Conservation (phyloP, 2,888 invertebrate genomes). For the Drosophila neotestacea region DNA sequence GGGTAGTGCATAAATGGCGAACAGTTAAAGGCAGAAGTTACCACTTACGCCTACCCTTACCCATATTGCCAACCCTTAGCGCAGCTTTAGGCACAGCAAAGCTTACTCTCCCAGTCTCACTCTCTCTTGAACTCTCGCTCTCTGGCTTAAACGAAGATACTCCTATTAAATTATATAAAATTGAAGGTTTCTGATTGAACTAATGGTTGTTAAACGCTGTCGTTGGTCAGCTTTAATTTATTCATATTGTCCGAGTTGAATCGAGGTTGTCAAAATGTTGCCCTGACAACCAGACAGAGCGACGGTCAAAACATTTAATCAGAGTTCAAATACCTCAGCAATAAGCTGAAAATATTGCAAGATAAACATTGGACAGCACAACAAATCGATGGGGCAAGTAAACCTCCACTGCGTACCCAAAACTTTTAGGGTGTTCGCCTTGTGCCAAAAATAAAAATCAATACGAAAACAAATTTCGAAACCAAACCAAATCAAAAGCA, state of each 20-base stretch:
- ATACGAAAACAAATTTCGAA: slow-evolving; percentile 29
- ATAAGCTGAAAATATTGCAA: neutral
- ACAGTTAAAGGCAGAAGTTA: slow-evolving; percentile 29
- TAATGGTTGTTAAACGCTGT: slow-evolving; percentile 20
- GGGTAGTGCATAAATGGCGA: slow-evolving; percentile 11
- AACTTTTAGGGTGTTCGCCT: neutral
- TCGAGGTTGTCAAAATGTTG: slow-evolving; percentile 19
- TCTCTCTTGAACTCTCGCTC: slow-evolving; percentile 1
- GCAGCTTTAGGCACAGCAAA: too few relatives aligned
- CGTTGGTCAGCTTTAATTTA: slow-evolving; percentile 1
- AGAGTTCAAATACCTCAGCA: slow-evolving; percentile 50
- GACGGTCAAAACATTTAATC: slow-evolving; percentile 43
- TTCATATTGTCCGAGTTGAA: slow-evolving; percentile 8
- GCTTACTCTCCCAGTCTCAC: slow-evolving; percentile 15
- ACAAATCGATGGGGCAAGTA: slow-evolving; percentile 16
- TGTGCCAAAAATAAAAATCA: slow-evolving; percentile 34
- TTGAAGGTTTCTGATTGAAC: slow-evolving; percentile 12
- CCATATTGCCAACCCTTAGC: slow-evolving; percentile 12
- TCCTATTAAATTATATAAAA: slow-evolving; percentile 3
- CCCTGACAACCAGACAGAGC: slow-evolving; percentile 24
- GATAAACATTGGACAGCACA: slow-evolving; percentile 12
- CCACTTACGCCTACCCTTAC: slow-evolving; percentile 12
- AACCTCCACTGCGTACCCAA: neutral
- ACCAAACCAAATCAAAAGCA: slow-evolving; percentile 6
- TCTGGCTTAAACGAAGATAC: neutral